These are phyloP conservation scores for Tribolium castaneum DNA, from an alignment of 1,140 invertebrate genomes.

Conservation along the genomic window DNA sequence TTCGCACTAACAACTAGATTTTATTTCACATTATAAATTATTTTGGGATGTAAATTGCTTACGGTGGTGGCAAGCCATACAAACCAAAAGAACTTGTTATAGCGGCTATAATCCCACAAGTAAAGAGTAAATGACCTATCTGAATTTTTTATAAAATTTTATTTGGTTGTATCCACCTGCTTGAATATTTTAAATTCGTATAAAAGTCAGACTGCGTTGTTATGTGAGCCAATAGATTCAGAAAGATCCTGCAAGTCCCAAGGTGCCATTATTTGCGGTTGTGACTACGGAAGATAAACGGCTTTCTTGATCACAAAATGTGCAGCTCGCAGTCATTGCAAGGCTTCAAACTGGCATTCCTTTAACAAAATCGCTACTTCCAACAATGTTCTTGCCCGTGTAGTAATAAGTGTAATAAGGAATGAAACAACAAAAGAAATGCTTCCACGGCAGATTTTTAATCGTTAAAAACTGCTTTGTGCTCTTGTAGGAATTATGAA, in stretches of 20 bases:
- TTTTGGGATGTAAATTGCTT: too few relatives aligned
- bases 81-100: too few relatives aligned
- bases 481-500: not conserved
- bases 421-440: not conserved
- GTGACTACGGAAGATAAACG: slow-evolving; percentile 39
- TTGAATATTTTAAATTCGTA: not conserved
- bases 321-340: slow-evolving; percentile 35
- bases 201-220: slow-evolving; percentile 22
- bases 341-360: slow-evolving; percentile 27
- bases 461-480: not conserved
- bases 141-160: not conserved
- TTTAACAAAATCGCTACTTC: not conserved
- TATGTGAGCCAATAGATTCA: slow-evolving; percentile 32
- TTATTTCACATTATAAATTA: too few relatives aligned
- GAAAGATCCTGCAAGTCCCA: slow-evolving; percentile 31
- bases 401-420: not conserved
- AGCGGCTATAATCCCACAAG: not conserved
- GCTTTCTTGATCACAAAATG: slow-evolving; percentile 38
- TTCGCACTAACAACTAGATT: not conserved
- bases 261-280: slow-evolving; percentile 45
- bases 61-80: too few relatives aligned
- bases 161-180: not conserved
- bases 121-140: not conserved
- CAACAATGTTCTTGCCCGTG: not conserved
- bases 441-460: not conserved